phyloP scores from a whole-genome alignment of 2,113 vertebrate genomes.

The Lynx canadensis region DNA sequence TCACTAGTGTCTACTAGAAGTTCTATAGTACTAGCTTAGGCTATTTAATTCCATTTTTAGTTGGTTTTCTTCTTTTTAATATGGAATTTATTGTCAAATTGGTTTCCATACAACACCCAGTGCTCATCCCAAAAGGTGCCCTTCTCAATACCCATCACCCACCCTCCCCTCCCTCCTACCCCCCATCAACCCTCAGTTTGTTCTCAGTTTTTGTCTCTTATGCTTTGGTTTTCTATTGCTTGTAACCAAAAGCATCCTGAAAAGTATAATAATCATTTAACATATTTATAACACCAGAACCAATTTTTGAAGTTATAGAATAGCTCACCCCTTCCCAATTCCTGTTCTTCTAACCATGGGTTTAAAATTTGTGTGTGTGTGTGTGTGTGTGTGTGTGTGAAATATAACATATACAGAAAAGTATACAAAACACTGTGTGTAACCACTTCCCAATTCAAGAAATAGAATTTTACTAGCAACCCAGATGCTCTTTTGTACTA shows the following conservation, averaged over 20 bases:
- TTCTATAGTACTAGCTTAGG: background rate
- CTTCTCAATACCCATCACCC: too few species aligned
- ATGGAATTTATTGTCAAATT: too few species aligned
- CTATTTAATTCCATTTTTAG: background rate
- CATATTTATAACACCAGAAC: background rate
- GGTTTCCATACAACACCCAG: too few species aligned
- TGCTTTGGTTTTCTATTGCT: background rate
- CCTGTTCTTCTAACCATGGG: background rate
- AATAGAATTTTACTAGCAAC: background rate
- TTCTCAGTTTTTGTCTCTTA: too few species aligned
- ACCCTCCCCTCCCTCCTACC: too few species aligned
- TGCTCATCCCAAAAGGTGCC: too few species aligned
- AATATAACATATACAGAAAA: background rate
- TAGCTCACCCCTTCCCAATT: background rate
- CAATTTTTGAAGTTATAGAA: conserved; percentile 11
- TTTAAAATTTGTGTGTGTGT: background rate
- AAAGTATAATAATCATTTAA: background rate
- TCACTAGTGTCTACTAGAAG: background rate
- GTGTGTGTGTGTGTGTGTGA: background rate
- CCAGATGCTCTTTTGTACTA: background rate
- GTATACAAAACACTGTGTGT: background rate
- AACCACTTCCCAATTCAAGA: background rate
- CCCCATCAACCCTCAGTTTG: too few species aligned
- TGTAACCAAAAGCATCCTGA: background rate
- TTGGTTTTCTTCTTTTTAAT: background rate